These are phyloP conservation scores for Polyodon spathula DNA, from an alignment of 2,113 vertebrate species.

Conservation along the genomic window DNA sequence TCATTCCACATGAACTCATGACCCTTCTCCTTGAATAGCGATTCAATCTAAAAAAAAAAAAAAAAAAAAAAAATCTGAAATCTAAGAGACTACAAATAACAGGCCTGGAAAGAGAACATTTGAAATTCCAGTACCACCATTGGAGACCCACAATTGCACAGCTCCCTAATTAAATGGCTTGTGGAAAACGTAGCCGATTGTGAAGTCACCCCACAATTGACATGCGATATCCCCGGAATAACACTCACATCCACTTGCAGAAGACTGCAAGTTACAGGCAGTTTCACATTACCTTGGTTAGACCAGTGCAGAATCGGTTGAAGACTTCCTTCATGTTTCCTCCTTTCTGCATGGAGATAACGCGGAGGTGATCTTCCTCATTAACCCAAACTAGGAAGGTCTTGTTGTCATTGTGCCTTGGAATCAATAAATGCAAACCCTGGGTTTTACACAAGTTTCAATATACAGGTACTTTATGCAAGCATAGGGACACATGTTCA, in stretches of 20 bases:
- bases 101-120: background rate
- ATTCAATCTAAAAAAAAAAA: conserved; percentile 67
- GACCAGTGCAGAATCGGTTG: conserved; percentile 81
- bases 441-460: background rate
- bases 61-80: background rate
- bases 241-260: too few species aligned
- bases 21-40: conserved; percentile 75
- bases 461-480: background rate
- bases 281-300: conserved; percentile 77
- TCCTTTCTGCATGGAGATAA: conserved; percentile 98
- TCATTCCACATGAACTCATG: conserved; percentile 94
- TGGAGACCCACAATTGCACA: background rate
- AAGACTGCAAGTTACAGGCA: too few species aligned
- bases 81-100: background rate
- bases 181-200: too few species aligned
- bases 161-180: too few species aligned
- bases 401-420: conserved; percentile 93
- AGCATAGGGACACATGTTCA: too few species aligned
- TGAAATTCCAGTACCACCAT: background rate
- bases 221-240: too few species aligned
- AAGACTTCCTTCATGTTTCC: conserved; percentile 97
- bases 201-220: too few species aligned
- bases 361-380: conserved; percentile 92
- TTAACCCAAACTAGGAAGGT: conserved; percentile 98
- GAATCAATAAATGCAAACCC: background rate